A percentile compares a stretch with the other conserved stretches of the same genome.
phyloP scores from a whole-genome alignment of 2,797 vertebrate species.

The Brachyrhaphis roseni region DNA sequence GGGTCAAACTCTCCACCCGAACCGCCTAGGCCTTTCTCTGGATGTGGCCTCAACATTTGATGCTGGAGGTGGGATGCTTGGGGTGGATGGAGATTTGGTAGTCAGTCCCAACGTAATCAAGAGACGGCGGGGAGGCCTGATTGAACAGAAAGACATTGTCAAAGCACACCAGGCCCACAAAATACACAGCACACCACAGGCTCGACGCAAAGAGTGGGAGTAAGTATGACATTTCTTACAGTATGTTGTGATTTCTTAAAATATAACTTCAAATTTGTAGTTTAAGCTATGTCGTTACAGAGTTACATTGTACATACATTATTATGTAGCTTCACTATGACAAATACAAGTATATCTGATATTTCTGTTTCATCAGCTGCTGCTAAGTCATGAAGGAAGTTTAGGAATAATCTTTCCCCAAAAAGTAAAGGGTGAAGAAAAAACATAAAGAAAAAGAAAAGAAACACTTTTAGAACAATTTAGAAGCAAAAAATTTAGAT shows the following conservation, averaged over 20 bases:
- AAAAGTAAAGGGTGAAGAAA: too few species aligned
- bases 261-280: not conserved
- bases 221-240: slow-evolving; percentile 80
- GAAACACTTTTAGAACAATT: too few species aligned
- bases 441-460: too few species aligned
- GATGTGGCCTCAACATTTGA: slow-evolving; percentile 69
- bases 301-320: not conserved
- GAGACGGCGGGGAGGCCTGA: slow-evolving; percentile 91
- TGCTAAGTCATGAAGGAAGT: too few species aligned
- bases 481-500: not conserved
- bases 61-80: slow-evolving; percentile 59
- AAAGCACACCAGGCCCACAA: slow-evolving; percentile 97
- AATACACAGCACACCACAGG: slow-evolving; percentile 98
- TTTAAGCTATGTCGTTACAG: not conserved
- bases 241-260: not conserved
- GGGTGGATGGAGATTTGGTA: slow-evolving; percentile 78
- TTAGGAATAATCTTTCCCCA: too few species aligned
- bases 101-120: slow-evolving; percentile 92
- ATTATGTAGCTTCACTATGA: not conserved
- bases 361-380: not conserved
- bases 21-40: slow-evolving; percentile 67
- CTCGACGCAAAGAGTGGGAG: slow-evolving; percentile 98
- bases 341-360: not conserved
- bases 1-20: slow-evolving; percentile 48
- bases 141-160: slow-evolving; percentile 96